Base-by-base conservation (phyloP, 1,140 invertebrate genomes). In the Drosophila obscura region DNA sequence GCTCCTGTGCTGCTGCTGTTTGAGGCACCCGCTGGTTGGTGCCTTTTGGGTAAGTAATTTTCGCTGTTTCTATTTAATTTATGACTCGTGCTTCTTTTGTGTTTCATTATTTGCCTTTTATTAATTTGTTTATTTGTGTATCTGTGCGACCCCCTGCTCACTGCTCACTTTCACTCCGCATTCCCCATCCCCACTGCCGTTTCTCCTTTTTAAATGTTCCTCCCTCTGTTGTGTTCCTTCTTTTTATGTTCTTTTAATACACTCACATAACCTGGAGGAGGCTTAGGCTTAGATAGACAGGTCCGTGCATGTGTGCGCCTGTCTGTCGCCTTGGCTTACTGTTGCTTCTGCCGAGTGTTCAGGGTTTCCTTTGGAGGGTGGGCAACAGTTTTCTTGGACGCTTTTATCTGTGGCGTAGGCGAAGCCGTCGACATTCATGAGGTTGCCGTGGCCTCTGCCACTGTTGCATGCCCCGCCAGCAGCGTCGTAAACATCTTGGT, bases 1-100 rank as follows among this genome's bases (percentile, higher is more conserved):
- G 53, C 15, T 41, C 19, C 28, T 24, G 35, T 35, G 28, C 39
- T 52, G 9, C 31, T 51, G 51, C 35, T 68, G 53, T 49, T 26
- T 22, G 28, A 48, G 52, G 24, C 35, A 59, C 41, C 51, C 41
- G 55, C 41, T 28, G 35, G 0, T 13, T 39, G 35, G 28, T 56
- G 52, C 39, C 66, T 74, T 73, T 83, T 68, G 83, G 67, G 62
- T 87, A 87, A 88, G 82, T 82, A 87, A 87, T 88, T 87, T 88
- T 87, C 82, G 82, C 80, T 87, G 82, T 87, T 87, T 87, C 79
- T 71, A 87, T 83, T 88, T 87, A 87, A 87, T 87, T 87, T 87
- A 88, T 88, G 83, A 83, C 83, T 88, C 79, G 66, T 87, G 75
- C 79, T 82, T 75, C 81, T 81, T 61, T 78, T 81, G 52, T 75